A percentile compares a stretch with the other conserved stretches of the same genome.
Conservation (phyloP, 2,113 vertebrate species). For the Anseranas semipalmata region DNA sequence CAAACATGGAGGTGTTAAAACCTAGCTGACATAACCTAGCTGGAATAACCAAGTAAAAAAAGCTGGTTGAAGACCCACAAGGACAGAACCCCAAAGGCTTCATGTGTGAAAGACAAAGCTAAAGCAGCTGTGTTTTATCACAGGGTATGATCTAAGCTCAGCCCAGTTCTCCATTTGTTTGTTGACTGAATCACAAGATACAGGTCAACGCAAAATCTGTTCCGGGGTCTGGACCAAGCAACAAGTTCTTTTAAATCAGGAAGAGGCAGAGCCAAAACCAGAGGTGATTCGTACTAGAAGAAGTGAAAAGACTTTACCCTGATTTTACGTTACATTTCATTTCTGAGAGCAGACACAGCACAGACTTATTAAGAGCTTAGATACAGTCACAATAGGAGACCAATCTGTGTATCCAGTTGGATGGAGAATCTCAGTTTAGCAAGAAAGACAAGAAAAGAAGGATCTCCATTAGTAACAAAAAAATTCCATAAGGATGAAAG, state of each 20-base stretch:
- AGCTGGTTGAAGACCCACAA: neutral
- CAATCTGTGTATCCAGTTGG: neutral
- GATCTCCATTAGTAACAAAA: neutral
- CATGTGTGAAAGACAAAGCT: neutral
- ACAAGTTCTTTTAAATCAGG: accelerated
- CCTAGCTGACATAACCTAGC: accelerated
- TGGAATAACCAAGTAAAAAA: neutral
- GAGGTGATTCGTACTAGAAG: neutral
- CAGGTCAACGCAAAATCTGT: neutral
- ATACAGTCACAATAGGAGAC: neutral
- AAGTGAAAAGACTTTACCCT: neutral
- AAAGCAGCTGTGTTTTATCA: neutral
- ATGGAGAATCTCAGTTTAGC: neutral
- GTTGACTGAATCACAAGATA: neutral
- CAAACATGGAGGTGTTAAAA: neutral
- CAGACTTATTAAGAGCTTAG: neutral
- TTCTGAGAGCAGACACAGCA: neutral
- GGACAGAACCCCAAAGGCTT: neutral
- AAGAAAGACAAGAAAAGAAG: neutral
- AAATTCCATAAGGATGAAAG: neutral
- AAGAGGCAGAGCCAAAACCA: neutral
- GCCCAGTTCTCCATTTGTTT: accelerated
- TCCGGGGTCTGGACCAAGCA: neutral
- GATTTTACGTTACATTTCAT: neutral
- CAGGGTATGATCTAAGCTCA: neutral